Evolutionary conservation across 2,113 vertebrate genomes (phyloP).

Genomic region (Diglossa brunneiventris): DNA sequence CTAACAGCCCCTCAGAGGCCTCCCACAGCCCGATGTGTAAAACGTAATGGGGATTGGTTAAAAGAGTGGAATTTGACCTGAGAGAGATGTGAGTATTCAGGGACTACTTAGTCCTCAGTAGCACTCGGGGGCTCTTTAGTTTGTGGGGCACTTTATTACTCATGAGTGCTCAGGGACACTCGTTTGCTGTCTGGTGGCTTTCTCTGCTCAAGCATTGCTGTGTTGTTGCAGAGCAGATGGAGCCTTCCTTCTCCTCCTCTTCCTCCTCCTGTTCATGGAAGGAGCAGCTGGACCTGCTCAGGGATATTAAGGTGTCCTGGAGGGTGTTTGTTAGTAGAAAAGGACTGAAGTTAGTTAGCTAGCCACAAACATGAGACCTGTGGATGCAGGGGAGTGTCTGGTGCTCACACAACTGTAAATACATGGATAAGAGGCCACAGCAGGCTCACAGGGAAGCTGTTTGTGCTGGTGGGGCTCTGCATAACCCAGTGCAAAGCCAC

Average conservation of each 20-base stretch:
- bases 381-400: not conserved
- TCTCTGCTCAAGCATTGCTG: not conserved
- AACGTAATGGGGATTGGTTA: constrained; percentile 47
- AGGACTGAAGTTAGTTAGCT: not conserved
- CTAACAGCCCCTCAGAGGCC: constrained; percentile 28
- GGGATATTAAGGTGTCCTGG: not conserved
- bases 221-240: not conserved
- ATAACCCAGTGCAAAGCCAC: not conserved
- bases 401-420: not conserved
- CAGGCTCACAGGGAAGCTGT: not conserved
- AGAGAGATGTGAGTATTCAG: constrained; percentile 51
- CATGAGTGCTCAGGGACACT: not conserved
- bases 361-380: accelerated
- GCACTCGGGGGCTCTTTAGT: constrained; percentile 49
- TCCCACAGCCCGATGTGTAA: constrained; percentile 37
- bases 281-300: not conserved
- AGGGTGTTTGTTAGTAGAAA: not conserved
- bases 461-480: not conserved
- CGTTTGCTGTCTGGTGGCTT: not conserved
- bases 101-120: constrained; percentile 55
- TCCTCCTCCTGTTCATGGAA: not conserved
- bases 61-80: constrained; percentile 65
- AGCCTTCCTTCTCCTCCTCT: not conserved
- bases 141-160: constrained; percentile 57
- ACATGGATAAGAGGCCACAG: not conserved